These are phyloP conservation scores for Sturnira hondurensis DNA, from an alignment of 2,113 vertebrate species.

Conservation along the genomic window DNA sequence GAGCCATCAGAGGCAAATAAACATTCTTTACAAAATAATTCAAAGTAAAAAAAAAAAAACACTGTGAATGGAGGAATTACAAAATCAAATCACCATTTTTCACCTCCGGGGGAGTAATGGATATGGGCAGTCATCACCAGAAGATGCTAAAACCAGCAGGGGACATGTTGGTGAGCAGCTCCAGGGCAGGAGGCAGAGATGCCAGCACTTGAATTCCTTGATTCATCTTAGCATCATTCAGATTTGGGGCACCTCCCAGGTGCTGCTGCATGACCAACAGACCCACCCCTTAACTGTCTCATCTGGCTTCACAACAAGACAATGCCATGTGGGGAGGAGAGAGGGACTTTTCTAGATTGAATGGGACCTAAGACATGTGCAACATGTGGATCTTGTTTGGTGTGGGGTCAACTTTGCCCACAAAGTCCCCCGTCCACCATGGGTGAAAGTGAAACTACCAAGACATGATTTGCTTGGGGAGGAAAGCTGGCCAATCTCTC, in stretches of 20 bases:
- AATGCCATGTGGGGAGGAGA: fast-evolving
- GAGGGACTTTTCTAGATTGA: background rate
- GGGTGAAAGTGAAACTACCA: no score
- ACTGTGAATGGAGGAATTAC: background rate
- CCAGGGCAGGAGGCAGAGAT: background rate
- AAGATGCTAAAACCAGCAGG: background rate
- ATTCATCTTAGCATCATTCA: background rate
- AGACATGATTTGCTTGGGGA: no score
- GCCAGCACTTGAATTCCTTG: background rate
- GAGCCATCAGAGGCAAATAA: background rate
- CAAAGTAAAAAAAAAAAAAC: background rate
- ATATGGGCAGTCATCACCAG: background rate
- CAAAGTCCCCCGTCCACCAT: no score
- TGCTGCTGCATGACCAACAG: no score
- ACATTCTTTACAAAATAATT: background rate
- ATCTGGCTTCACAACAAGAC: background rate
- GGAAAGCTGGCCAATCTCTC: no score
- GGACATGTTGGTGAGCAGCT: background rate
- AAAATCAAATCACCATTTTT: background rate
- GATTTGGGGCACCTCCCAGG: background rate
- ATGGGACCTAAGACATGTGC: background rate
- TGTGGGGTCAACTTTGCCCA: no score
- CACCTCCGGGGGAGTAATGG: background rate
- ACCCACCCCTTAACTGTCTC: fast-evolving
- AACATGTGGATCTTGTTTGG: background rate